Evolutionary conservation across 2,888 invertebrate genomes (phyloP).

Genomic region (Halocaridina rubra): DNA sequence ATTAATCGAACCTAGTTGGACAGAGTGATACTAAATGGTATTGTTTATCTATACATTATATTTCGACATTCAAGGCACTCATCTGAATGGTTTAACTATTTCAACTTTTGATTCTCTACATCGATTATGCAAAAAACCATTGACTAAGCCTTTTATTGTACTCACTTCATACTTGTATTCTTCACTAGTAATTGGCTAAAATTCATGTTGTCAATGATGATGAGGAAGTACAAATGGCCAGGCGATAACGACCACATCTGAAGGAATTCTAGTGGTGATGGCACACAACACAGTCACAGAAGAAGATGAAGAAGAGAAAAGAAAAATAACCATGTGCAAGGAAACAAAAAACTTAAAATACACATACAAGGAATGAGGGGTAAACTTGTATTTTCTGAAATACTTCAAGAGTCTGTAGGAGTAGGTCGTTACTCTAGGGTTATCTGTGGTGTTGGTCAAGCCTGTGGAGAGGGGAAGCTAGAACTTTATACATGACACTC

Average conservation of each 20-base stretch:
- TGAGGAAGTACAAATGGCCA: not conserved
- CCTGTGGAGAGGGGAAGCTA: not conserved
- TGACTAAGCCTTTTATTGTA: slow-evolving; percentile 50
- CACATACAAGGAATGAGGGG: slow-evolving; percentile 51
- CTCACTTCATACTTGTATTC: slow-evolving; percentile 31
- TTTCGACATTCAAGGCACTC: slow-evolving; percentile 48
- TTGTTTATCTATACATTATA: slow-evolving; percentile 18
- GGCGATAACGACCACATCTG: not conserved
- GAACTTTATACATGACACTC: no score
- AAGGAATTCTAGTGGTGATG: not conserved
- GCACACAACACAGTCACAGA: not conserved
- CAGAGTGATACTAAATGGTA: not conserved
- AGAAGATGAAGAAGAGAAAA: not conserved
- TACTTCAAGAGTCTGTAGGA: not conserved
- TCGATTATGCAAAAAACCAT: slow-evolving; percentile 50
- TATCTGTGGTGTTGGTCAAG: not conserved
- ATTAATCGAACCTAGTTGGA: not conserved
- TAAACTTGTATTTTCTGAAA: not conserved
- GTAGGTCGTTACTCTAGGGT: not conserved
- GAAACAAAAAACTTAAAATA: slow-evolving; percentile 25
- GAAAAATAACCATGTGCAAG: not conserved
- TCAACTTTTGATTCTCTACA: slow-evolving; percentile 48
- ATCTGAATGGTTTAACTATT: slow-evolving; percentile 52
- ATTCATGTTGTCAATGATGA: not conserved
- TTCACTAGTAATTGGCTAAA: slow-evolving; percentile 23